phyloP scores from a whole-genome alignment of 2,888 invertebrate genomes.

The Caenorhabditis drosophilae region DNA sequence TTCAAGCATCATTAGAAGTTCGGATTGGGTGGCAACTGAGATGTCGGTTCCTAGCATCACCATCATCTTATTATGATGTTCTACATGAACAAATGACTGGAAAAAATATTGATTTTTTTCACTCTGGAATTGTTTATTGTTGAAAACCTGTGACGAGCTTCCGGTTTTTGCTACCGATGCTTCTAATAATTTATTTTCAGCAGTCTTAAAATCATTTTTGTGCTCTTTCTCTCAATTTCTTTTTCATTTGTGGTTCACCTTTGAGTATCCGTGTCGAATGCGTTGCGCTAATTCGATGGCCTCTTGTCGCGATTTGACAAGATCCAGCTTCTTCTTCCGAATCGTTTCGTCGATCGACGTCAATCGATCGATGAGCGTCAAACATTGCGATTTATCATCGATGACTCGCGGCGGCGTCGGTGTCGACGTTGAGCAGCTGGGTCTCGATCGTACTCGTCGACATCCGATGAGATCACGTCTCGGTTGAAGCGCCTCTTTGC shows the following conservation, averaged over 20 bases:
- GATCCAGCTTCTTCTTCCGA: slow-evolving; percentile 56
- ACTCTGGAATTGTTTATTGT: background rate
- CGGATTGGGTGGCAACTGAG: slow-evolving; percentile 55
- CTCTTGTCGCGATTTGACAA: slow-evolving; percentile 57
- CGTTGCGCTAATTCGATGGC: slow-evolving; percentile 43
- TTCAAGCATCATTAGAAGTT: slow-evolving; percentile 90
- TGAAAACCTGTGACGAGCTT: too few relatives aligned
- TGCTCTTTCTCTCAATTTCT: background rate
- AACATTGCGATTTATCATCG: slow-evolving; percentile 26
- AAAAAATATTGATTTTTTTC: background rate
- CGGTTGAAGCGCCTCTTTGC: slow-evolving; percentile 67
- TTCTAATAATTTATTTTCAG: too few relatives aligned
- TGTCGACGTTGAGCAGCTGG: slow-evolving; percentile 22
- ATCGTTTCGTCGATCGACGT: slow-evolving; percentile 47
- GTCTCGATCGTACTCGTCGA: slow-evolving; percentile 33
- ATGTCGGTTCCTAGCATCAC: slow-evolving; percentile 57
- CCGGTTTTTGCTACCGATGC: too few relatives aligned
- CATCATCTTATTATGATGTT: slow-evolving; percentile 42
- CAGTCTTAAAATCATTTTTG: too few relatives aligned
- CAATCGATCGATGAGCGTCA: slow-evolving; percentile 41
- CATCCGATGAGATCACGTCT: slow-evolving; percentile 67
- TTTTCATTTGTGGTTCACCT: background rate
- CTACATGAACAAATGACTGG: background rate
- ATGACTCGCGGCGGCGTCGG: slow-evolving; percentile 17
- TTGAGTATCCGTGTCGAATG: background rate